Evolutionary conservation across 2,797 vertebrate species (phyloP).

Genomic region (Sebastes nivosus): DNA sequence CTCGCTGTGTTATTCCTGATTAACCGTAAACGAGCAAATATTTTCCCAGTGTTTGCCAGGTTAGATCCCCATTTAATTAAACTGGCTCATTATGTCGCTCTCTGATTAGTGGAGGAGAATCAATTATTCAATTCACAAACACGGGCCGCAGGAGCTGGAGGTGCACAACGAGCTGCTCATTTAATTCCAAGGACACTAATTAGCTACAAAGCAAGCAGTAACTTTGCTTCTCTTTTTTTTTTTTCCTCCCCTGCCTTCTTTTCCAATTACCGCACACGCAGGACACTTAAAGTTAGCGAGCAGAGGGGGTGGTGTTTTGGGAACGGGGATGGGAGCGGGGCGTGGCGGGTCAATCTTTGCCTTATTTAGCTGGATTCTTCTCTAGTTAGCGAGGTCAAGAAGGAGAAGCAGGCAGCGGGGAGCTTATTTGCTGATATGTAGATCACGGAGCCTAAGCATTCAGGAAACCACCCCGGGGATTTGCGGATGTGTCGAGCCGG

Average conservation of each 20-base stretch:
- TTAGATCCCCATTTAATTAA: conserved; percentile 99
- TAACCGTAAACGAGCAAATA: conserved; percentile 99
- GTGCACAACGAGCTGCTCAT: conserved; percentile 95
- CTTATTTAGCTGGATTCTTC: conserved; percentile 89
- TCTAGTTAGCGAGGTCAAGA: conserved; percentile 90
- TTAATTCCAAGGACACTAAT: conserved; percentile 99
- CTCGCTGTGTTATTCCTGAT: conserved; percentile 86
- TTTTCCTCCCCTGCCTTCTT: conserved; percentile 52
- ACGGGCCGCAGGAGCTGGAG: conserved; percentile 92
- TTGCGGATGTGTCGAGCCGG: conserved; percentile 88
- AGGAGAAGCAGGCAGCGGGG: conserved; percentile 83
- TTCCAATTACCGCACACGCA: conserved; percentile 88
- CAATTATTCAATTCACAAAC: conserved; percentile 98
- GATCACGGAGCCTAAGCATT: conserved; percentile 91
- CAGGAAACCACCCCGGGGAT: conserved; percentile 91
- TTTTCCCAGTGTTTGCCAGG: conserved; percentile 99
- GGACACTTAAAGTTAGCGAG: conserved; percentile 76
- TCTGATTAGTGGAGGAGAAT: conserved; percentile 99
- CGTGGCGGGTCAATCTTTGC: conserved; percentile 85
- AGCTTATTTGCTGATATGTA: conserved; percentile 89
- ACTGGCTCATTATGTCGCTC: conserved; percentile 99
- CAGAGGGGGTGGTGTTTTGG: conserved; percentile 59
- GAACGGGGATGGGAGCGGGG: conserved; percentile 43
- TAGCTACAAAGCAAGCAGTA: conserved; percentile 99
- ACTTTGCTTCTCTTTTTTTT: conserved; percentile 79